These are phyloP conservation scores for Gerris buenoi DNA, from an alignment of 1,140 invertebrate species.

Conservation along the genomic window DNA sequence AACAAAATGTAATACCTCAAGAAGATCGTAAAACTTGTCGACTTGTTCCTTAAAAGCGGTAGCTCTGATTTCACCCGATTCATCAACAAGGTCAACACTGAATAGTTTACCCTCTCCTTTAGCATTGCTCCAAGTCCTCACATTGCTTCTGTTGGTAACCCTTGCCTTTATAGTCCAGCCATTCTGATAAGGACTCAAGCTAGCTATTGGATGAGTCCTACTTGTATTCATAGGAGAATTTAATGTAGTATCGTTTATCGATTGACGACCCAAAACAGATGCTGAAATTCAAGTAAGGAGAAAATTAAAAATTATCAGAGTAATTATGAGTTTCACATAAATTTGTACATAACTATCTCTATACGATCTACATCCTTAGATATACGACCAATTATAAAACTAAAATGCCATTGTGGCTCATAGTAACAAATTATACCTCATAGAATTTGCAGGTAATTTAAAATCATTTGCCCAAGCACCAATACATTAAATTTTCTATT, in stretches of 20 bases:
- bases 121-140: constrained; percentile 81
- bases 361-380: too few species aligned
- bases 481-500: too few species aligned
- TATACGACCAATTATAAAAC: too few species aligned
- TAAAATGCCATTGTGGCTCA: too few species aligned
- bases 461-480: too few species aligned
- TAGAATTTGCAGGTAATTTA: too few species aligned
- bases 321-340: too few species aligned
- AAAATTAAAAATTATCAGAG: too few species aligned
- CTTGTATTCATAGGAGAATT: constrained; percentile 10
- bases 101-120: constrained; percentile 88
- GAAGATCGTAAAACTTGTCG: constrained; percentile 79
- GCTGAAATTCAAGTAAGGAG: too few species aligned
- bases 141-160: constrained; percentile 64
- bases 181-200: constrained; percentile 80
- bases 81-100: constrained; percentile 80
- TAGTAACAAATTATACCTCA: too few species aligned
- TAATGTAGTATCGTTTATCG: constrained; percentile 10
- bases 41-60: constrained; percentile 82
- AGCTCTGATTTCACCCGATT: constrained; percentile 85
- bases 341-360: too few species aligned
- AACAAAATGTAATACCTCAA: constrained; percentile 58
- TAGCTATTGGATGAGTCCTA: constrained; percentile 47
- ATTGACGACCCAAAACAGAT: too few species aligned
- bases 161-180: constrained; percentile 86